phyloP scores from a whole-genome alignment of 2,888 invertebrate genomes.

The Papilio elwesi region DNA sequence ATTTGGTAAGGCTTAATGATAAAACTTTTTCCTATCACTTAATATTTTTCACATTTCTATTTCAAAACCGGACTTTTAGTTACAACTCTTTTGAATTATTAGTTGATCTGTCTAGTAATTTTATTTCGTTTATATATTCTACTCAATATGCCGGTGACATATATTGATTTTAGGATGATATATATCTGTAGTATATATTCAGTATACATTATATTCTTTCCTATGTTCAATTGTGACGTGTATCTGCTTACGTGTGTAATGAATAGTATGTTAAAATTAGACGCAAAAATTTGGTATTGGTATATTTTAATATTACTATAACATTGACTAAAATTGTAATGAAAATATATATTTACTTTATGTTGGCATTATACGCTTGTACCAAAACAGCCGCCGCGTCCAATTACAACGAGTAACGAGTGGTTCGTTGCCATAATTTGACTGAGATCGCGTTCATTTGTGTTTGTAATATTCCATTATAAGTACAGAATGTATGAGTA shows the following conservation, averaged over 20 bases:
- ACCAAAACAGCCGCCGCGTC: slow-evolving; percentile 55
- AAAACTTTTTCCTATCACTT: slow-evolving; percentile 18
- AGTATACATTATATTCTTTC: too few relatives aligned
- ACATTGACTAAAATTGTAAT: slow-evolving; percentile 5
- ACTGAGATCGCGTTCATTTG: slow-evolving; percentile 71
- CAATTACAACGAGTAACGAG: slow-evolving; percentile 69
- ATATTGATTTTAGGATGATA: too few relatives aligned
- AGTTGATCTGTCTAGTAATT: too few relatives aligned
- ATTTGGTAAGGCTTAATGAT: slow-evolving; percentile 8
- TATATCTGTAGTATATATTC: too few relatives aligned
- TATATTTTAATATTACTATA: background rate
- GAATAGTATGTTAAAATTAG: too few relatives aligned
- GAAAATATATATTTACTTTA: slow-evolving; percentile 4
- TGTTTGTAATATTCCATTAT: slow-evolving; percentile 69
- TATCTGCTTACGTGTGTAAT: too few relatives aligned
- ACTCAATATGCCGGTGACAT: too few relatives aligned
- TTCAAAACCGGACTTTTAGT: background rate
- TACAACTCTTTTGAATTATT: background rate
- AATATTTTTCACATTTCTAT: background rate
- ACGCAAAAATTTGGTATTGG: background rate
- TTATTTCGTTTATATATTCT: too few relatives aligned
- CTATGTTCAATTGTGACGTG: too few relatives aligned
- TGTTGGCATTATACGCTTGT: slow-evolving; percentile 48
- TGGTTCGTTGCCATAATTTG: slow-evolving; percentile 68
- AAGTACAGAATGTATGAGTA: slow-evolving; percentile 42